Evolutionary conservation across 2,888 invertebrate species (phyloP), one percentile per base, ranked within the genome.

Genomic region (Ecliptopera silaceata): DNA sequence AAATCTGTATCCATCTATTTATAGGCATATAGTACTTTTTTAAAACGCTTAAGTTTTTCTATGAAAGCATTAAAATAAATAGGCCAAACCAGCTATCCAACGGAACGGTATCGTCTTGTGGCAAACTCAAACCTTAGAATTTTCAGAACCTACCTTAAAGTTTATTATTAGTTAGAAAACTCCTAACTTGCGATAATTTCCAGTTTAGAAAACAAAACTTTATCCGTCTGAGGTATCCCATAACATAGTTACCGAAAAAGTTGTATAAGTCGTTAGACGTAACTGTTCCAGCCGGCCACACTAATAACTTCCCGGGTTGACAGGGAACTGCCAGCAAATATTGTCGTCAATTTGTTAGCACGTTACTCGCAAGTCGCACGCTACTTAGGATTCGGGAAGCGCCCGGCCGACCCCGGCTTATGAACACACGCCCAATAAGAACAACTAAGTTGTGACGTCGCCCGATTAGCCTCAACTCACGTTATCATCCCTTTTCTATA

Each of bases 391-490:
- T 88, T 80, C 89, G 79, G 73, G 68, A 69, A 74, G 74, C 84
- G 83, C 79, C 69, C 82, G 44, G 76, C 75, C 68, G 50, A 64
- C 70, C 72, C 77, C 69, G 75, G 74, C 87, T 86, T 86, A 87
- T 85, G 81, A 83, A 86, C 85, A 82, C 80, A 79, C 80, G 77
- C 75, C 81, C 81, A 86, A 86, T 84, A 86, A 85, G 82, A 84
- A 86, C 85, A 86, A 87, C 84, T 85, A 86, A 87, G 86, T 87
- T 86, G 79, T 83, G 83, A 85, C 80, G 84, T 86, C 83, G 80
- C 78, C 71, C 88, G 84, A 88, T 89, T 85, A 86, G 82, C 77
- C 73, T 70, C 71, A 67, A 81, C 80, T 42, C 42, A 22, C 42
- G 26, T 83, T 81, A 82, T 79, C 78, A 75, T 80, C 73, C 72